Evolutionary conservation across 1,140 invertebrate genomes (phyloP).

Genomic region (Rhopalosiphum padi): DNA sequence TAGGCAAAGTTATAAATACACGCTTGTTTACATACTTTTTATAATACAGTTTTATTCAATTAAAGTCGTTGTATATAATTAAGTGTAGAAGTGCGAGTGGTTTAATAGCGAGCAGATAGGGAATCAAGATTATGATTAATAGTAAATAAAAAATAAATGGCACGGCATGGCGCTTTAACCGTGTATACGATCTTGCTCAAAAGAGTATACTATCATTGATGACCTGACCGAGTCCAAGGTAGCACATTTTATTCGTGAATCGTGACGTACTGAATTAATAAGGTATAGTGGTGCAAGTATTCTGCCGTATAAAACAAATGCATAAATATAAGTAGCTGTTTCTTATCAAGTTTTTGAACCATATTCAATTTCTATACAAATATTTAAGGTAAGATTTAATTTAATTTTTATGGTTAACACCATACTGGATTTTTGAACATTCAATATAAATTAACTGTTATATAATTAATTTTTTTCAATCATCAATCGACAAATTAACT

Average conservation of each 20-base stretch:
- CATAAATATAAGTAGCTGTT: neutral
- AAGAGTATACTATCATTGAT: neutral
- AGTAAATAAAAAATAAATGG: neutral
- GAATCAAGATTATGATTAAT: neutral
- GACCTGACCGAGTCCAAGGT: neutral
- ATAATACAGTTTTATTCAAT: neutral
- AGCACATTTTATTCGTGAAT: neutral
- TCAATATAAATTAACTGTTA: neutral
- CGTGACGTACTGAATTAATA: neutral
- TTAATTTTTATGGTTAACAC: neutral
- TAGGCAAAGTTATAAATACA: neutral
- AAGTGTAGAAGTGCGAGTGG: neutral
- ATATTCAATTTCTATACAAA: neutral
- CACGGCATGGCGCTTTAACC: neutral
- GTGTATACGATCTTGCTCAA: neutral
- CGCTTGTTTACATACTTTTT: neutral
- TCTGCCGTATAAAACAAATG: neutral
- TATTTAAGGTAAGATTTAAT: neutral
- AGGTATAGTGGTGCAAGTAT: neutral
- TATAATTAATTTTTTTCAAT: too few species aligned
- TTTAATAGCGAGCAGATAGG: neutral
- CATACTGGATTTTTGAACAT: neutral
- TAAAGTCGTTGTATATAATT: neutral
- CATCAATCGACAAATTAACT: too few species aligned
- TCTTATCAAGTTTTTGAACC: neutral